A percentile compares a stretch with the other conserved stretches of the same genome.
Evolutionary conservation across 2,113 vertebrate genomes (phyloP).

Genomic region (Amblyopsis rosae): DNA sequence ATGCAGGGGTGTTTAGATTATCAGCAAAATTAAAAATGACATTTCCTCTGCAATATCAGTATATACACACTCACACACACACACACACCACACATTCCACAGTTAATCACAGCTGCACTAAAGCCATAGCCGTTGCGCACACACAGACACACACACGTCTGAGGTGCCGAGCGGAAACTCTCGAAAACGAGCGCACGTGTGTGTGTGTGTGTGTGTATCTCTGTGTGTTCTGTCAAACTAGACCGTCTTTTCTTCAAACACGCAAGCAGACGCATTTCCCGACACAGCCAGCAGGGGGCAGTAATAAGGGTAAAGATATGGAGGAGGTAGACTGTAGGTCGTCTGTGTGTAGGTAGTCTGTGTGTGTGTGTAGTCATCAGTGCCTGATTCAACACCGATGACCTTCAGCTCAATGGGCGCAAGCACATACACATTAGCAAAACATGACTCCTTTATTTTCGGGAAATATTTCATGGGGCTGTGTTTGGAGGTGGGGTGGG

Average conservation of each 20-base stretch:
- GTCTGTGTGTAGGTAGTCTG: too few relatives aligned
- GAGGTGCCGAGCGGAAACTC: not conserved
- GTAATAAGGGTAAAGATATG: not conserved
- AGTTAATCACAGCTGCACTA: not conserved
- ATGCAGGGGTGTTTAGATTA: slow-evolving; percentile 13
- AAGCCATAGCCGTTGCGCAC: slow-evolving; percentile 4
- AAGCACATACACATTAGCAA: slow-evolving; percentile 5
- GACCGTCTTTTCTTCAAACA: not conserved
- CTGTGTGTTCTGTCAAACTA: not conserved
- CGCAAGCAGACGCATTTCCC: not conserved
- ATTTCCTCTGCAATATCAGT: slow-evolving; percentile 41
- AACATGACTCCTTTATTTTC: too few relatives aligned
- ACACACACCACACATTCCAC: not conserved
- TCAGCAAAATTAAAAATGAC: slow-evolving; percentile 36
- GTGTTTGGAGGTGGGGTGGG: slow-evolving; percentile 6
- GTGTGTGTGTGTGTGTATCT: not conserved
- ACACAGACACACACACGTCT: not conserved
- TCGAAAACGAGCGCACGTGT: not conserved
- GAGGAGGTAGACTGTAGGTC: not conserved
- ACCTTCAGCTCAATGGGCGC: slow-evolving; percentile 7
- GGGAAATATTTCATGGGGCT: slow-evolving; percentile 33
- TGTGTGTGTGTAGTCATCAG: not conserved
- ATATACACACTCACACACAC: not conserved
- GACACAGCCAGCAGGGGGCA: not conserved
- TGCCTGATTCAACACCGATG: slow-evolving; percentile 13